Evolutionary conservation across 2,797 vertebrate genomes (phyloP), one percentile per base, ranked within the genome.

Genomic region (Crypturellus tataupa): DNA sequence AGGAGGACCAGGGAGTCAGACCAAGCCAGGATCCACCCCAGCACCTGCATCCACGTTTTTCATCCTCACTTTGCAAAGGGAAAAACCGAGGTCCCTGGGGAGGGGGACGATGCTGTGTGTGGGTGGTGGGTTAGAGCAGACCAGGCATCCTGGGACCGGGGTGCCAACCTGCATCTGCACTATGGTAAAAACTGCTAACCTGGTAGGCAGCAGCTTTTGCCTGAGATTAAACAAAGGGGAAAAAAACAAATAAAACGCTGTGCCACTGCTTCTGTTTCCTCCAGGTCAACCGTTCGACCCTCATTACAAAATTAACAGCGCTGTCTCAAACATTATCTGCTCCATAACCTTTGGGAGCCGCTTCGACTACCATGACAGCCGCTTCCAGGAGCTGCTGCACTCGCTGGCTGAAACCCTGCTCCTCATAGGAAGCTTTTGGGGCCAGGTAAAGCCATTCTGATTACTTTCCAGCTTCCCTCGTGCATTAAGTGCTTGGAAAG

Each of bases 311-410:
- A 97, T 98, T 51, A 98, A 97, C 31, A 89, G 93, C 3, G 98
- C 98, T 31, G 96, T 98, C 93, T 98, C 97, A 0, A 98, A 98
- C 59, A 97, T 98, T 65, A 98, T 98, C 87, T 98, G 97, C 42
- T 98, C 97, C 24, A 81, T 98, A 90, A 97, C 96, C 81, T 98
- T 98, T 92, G 98, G 98, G 55, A 81, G 95, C n/a, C 97, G 97
- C 71, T 98, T 97, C 3, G 97, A 98, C 15, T 97, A 98, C 81
- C 75, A 96, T 9, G 97, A 98, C 89, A 69, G n/a, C 73, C 29
- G 33, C 44, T 98, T 98, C 93, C 97, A 96, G 89, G 95, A 98
- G 29, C 55, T 98, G 35, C 94, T 98, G 88, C 96, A 83, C 64
- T 78, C 92, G 1, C 44, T 98, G 42, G 96, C 97, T 73, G 96